Evolutionary conservation across 2,888 invertebrate species (phyloP).

Genomic region (Xanthorhoe spadicearia): DNA sequence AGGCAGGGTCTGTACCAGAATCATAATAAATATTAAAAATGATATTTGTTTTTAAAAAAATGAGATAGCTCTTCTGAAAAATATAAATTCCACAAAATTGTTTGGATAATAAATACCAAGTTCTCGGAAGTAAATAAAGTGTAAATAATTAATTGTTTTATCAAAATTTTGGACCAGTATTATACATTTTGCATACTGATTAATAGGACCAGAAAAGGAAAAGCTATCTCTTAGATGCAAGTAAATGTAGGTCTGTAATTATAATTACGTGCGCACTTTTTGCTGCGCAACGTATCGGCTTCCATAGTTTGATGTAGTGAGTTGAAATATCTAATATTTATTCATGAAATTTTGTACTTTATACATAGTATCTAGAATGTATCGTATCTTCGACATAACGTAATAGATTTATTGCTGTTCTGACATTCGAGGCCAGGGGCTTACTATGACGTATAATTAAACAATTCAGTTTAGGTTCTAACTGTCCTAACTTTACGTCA

Average conservation of each 20-base stretch:
- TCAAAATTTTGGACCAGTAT: constrained; percentile 74
- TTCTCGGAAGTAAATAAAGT: constrained; percentile 9
- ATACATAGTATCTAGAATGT: constrained; percentile 54
- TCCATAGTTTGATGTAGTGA: constrained; percentile 78
- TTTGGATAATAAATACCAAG: constrained; percentile 18
- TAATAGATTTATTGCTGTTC: constrained; percentile 26
- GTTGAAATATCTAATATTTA: constrained; percentile 47
- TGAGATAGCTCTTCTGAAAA: constrained; percentile 74
- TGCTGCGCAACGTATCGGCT: constrained; percentile 74
- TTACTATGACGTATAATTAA: no score
- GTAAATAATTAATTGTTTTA: constrained; percentile 28
- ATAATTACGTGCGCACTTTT: constrained; percentile 64
- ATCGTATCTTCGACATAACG: constrained; percentile 36
- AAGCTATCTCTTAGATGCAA: constrained; percentile 74
- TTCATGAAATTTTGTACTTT: constrained; percentile 72
- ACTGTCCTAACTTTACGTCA: no score
- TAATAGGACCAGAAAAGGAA: constrained; percentile 75
- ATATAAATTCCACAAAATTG: constrained; percentile 45
- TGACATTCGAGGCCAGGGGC: constrained; percentile 51
- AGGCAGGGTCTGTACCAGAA: constrained; percentile 83
- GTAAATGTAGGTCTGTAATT: constrained; percentile 34
- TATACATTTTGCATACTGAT: constrained; percentile 68
- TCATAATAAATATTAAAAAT: constrained; percentile 63
- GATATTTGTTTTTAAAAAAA: constrained; percentile 60
- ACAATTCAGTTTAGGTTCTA: no score